A percentile compares a stretch with the other conserved stretches of the same genome.
phyloP scores from a whole-genome alignment of 2,888 invertebrate species.

The Aspidiotus destructor region DNA sequence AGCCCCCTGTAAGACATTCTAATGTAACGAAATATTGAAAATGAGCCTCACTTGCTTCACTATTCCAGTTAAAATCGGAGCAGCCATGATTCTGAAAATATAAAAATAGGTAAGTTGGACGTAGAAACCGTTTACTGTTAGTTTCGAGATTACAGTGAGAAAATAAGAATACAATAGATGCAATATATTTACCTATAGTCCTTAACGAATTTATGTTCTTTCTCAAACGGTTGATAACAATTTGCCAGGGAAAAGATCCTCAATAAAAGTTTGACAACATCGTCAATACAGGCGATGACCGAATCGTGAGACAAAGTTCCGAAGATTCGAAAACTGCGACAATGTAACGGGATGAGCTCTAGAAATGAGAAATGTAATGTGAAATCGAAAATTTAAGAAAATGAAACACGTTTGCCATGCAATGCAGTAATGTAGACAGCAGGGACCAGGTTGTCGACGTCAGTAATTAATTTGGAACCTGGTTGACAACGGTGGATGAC shows the following conservation, averaged over 20 bases:
- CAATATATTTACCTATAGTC: not conserved
- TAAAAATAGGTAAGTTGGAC: not conserved
- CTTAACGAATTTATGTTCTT: not conserved
- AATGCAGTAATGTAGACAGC: conserved; percentile 13
- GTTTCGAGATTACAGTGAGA: not conserved
- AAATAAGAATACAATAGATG: not conserved
- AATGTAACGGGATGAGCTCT: not conserved
- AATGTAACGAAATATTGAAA: not conserved
- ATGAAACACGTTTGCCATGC: conserved; percentile 30
- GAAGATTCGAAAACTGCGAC: not conserved
- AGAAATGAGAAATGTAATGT: too few species aligned
- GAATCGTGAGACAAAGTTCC: not conserved
- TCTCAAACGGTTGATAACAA: not conserved
- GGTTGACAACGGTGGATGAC: not conserved
- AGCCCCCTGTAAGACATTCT: too few species aligned
- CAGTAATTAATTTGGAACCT: conserved; percentile 17
- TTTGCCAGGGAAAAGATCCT: not conserved
- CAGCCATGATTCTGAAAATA: conserved; percentile 15
- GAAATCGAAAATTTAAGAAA: not conserved
- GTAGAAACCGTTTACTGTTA: not conserved
- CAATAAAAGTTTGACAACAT: not conserved
- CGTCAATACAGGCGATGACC: not conserved
- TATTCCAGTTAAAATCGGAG: conserved; percentile 42
- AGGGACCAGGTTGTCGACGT: not conserved
- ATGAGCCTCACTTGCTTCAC: conserved; percentile 51